Base-by-base conservation (phyloP, 2,888 invertebrate genomes). In the Euproctis similis region DNA sequence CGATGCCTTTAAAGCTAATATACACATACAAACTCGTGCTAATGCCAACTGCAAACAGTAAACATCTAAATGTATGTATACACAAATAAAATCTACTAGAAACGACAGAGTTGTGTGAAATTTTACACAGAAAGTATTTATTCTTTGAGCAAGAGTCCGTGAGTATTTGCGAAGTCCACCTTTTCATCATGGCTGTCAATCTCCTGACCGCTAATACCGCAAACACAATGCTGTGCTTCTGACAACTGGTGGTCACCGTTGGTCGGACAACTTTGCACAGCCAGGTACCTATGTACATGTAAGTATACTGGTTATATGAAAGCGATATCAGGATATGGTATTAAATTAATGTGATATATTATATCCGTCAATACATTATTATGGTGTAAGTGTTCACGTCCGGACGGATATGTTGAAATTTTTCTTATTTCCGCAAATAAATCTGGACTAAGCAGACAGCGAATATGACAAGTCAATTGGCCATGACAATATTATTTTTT, bases 181-280 rank as follows among this genome's bases (percentile, higher is more conserved):
- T 46, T 47, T 39, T n/a, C n/a, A 42, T 52, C 38, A 46, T 51
- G 51, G 55, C 47, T 61, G 67, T 70, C 67, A 66, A 59, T 69
- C 61, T 52, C 32, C 46, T 55, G 54, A 50, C 46, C 46, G 48
- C 48, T 51, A 31, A 22, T 26, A 25, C 27, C 27, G 7, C 42
- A 17, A 53, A 42, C 49, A 41, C 36, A 45, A 52, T 44, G 46
- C 39, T 38, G 37, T 35, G 59, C 61, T 69, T 71, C 73, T 71
- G 68, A 60, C 68, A 70, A 53, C 48, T 55, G 60, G 62, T 53
- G 57, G 48, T 49, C 41, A 30, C 19, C 11, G 19, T n/a, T n/a
- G n/a, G n/a, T n/a, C 23, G 24, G 25, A 8, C 22, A 25, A 30
- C 39, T 42, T 30, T 28, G 35, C 30, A 37, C 25, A 46, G 31